Evolutionary conservation across 37 sponge, comb jelly and placozoan species (phyloP).

Genomic region (Lycopodina hypogea): DNA sequence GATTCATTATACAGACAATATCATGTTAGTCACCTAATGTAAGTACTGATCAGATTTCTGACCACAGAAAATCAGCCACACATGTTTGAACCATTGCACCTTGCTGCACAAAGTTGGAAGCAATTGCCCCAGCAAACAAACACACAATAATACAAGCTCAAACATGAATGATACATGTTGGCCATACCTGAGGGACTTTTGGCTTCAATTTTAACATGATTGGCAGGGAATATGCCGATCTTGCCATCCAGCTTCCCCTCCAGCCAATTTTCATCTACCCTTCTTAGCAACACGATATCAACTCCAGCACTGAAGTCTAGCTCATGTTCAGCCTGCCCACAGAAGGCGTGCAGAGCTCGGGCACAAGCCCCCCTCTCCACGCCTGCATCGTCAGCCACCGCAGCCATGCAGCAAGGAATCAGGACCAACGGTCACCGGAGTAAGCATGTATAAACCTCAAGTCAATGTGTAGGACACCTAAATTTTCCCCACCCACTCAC

Average conservation of each 20-base stretch:
- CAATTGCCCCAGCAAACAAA: too few species aligned
- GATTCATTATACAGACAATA: too few species aligned
- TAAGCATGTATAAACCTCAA: too few species aligned
- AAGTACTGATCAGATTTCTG: too few species aligned
- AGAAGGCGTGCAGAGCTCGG: constrained; percentile 56
- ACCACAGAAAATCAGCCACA: too few species aligned
- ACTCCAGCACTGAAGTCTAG: constrained; percentile 70
- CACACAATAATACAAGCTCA: too few species aligned
- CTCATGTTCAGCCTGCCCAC: constrained; percentile 50
- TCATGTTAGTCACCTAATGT: too few species aligned
- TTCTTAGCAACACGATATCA: constrained; percentile 50
- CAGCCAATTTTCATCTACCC: constrained; percentile 87
- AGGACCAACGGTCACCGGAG: not conserved
- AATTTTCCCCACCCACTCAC: too few species aligned
- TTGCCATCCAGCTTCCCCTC: constrained; percentile 77
- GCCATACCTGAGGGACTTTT: constrained; percentile 54
- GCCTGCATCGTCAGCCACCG: not conserved
- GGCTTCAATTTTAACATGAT: constrained; percentile 64
- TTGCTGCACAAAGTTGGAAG: too few species aligned
- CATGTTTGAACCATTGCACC: too few species aligned
- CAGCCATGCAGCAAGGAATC: not conserved
- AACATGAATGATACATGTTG: too few species aligned
- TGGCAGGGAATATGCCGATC: constrained; percentile 79
- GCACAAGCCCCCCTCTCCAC: constrained; percentile 47
- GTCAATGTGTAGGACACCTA: too few species aligned